Conservation (phyloP, 1,140 invertebrate species). For the Drosophila albomicans region DNA sequence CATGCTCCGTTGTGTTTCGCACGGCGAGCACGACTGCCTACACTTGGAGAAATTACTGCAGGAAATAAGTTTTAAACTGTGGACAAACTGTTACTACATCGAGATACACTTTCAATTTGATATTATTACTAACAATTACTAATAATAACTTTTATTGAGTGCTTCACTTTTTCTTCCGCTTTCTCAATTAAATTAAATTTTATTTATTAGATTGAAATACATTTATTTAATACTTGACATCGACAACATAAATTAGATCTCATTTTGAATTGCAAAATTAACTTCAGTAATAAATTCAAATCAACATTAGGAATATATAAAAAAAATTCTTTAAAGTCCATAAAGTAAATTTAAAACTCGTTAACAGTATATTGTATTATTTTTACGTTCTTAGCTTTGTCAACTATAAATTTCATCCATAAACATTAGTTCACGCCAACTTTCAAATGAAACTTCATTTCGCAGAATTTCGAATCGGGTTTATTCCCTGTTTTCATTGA, state of each 20-base stretch:
- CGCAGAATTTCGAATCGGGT: not conserved
- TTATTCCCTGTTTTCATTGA: not conserved
- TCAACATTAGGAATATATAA: not conserved
- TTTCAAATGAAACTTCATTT: not conserved
- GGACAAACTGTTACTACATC: not conserved
- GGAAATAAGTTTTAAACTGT: not conserved
- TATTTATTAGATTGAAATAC: too few relatives aligned
- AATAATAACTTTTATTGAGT: too few relatives aligned
- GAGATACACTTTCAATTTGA: too few relatives aligned
- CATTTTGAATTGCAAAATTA: not conserved
- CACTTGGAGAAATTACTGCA: conserved; percentile 22
- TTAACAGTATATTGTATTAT: not conserved
- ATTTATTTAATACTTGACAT: too few relatives aligned
- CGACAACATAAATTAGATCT: not conserved
- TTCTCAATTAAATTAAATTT: too few relatives aligned
- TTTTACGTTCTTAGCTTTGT: not conserved
- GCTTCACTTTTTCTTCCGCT: too few relatives aligned
- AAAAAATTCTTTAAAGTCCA: not conserved
- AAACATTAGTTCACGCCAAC: conserved; percentile 3
- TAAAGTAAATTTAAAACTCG: conserved; percentile 7
- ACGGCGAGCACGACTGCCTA: conserved; percentile 15
- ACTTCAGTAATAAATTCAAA: not conserved
- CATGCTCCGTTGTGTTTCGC: conserved; percentile 24
- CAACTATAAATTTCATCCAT: not conserved
- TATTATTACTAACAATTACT: too few relatives aligned